These are phyloP conservation scores for Dasypolia templi DNA, from an alignment of 2,888 invertebrate species.

Conservation along the genomic window DNA sequence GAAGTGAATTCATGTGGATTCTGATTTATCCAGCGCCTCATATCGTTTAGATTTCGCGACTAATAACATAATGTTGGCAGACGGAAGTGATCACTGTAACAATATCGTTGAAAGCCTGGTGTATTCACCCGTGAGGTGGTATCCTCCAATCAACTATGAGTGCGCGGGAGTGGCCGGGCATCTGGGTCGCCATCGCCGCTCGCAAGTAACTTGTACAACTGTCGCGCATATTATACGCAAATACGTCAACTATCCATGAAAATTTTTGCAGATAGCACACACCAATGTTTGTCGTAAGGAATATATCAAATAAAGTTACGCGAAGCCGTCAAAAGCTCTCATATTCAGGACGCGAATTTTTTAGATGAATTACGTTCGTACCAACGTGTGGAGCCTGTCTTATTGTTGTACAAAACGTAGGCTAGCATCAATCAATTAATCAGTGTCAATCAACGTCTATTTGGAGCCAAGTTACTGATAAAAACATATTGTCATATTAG, in stretches of 20 bases:
- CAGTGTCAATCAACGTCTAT: neutral
- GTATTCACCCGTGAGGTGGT: conserved; percentile 49
- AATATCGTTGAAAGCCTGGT: conserved; percentile 27
- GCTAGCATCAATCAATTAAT: neutral
- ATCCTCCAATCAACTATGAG: conserved; percentile 28
- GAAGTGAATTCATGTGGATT: neutral
- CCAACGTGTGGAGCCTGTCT: neutral
- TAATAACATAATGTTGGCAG: conserved; percentile 20
- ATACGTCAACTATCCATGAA: neutral
- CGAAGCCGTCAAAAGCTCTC: neutral
- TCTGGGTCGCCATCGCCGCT: conserved; percentile 35
- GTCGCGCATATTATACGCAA: conserved; percentile 4
- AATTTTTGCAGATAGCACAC: conserved; percentile 2
- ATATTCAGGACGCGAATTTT: neutral
- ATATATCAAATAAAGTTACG: conserved; percentile 1
- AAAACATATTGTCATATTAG: neutral
- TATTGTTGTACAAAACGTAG: neutral
- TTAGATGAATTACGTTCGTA: neutral
- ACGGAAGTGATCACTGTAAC: conserved; percentile 23
- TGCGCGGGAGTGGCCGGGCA: conserved; percentile 43
- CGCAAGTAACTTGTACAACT: conserved; percentile 45
- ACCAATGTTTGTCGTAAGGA: neutral
- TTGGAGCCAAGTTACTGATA: neutral
- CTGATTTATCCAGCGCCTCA: neutral
- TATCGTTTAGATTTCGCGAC: conserved; percentile 2